Percentiles rank a stretch among this genome's conserved stretches.
Conservation (phyloP, 2,113 vertebrate genomes). For the Peucedramus taeniatus region DNA sequence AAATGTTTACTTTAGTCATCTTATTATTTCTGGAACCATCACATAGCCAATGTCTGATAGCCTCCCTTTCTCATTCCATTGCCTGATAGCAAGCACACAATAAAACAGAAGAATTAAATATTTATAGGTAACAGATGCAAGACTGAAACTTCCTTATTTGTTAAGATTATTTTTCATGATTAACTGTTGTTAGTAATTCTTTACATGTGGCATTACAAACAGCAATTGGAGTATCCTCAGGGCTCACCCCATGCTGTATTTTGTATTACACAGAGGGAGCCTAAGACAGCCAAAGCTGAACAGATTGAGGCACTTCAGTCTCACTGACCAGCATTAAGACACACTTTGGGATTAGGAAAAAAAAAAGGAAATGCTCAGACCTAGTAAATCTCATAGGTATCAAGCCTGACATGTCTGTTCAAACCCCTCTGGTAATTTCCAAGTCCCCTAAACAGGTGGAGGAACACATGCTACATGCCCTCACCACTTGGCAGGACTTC, state of each 20-base stretch:
- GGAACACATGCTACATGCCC: fast-evolving
- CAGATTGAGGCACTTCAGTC: not conserved
- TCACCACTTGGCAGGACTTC: not conserved
- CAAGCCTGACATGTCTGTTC: not conserved
- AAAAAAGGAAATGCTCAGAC: not conserved
- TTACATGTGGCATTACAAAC: not conserved
- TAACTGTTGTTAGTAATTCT: not conserved
- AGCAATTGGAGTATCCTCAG: not conserved
- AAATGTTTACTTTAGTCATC: not conserved
- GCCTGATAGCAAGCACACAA: not conserved
- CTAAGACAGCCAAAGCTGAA: not conserved
- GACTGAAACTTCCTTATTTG: not conserved
- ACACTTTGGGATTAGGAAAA: not conserved
- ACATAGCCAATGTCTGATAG: not conserved
- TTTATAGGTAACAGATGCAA: not conserved
- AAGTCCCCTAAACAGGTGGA: not conserved
- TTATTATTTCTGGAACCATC: not conserved
- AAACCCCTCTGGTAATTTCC: not conserved
- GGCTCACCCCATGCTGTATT: not conserved
- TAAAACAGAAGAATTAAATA: not conserved
- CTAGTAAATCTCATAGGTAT: no score
- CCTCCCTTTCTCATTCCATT: not conserved
- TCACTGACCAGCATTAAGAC: not conserved
- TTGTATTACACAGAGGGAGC: not conserved
- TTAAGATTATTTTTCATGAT: not conserved